Base-by-base conservation (phyloP, 2,797 vertebrate species). In the Ispidina lecontei region DNA sequence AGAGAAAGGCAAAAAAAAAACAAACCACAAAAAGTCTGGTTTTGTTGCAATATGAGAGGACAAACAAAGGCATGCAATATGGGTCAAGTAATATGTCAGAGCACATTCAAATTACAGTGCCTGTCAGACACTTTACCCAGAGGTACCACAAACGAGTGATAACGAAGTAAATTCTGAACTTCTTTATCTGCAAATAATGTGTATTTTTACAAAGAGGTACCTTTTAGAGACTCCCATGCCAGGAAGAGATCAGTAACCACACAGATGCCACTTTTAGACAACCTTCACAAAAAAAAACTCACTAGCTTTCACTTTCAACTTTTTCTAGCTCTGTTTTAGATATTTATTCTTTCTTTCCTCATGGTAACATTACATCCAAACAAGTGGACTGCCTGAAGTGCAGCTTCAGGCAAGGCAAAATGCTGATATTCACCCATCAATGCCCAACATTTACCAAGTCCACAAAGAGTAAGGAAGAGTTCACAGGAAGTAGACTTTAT, bases 41-140 rank as follows among this genome's bases (percentile, higher is more conserved):
- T 92, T 68, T 82, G 63, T 79, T 93, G 77, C 37, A 69, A 31
- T 54, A 84, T 2, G 1, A 65, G 1, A 71, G 55, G 25, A 65
- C 69, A 76, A 89, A 91, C 63, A 87, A 93, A 84, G 76, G 60
- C 78, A 92, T 56, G 74, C 81, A 86, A 70, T 28, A 75, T 0
- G 7, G 90, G 82, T 92, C 78, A 90, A 1, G 0, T 65, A 77
- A 52, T 55, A 58, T 64, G 69, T 91, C 82, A 94, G 0, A 84
- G 90, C 20, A 0, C 84, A 89, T 83, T 91, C 58, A 16, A 65
- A 71, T 74, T 76, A 80, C 6, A 8, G 22, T 60, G 79, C 71
- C 74, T 84, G 64, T 68, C 87, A 91, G 74, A 88, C 70, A 67
- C 64, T 60, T 86, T 43, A 64, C 75, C 76, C 51, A 62, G 56